phyloP scores from a whole-genome alignment of 1,140 invertebrate genomes.

The Aphis gossypii region DNA sequence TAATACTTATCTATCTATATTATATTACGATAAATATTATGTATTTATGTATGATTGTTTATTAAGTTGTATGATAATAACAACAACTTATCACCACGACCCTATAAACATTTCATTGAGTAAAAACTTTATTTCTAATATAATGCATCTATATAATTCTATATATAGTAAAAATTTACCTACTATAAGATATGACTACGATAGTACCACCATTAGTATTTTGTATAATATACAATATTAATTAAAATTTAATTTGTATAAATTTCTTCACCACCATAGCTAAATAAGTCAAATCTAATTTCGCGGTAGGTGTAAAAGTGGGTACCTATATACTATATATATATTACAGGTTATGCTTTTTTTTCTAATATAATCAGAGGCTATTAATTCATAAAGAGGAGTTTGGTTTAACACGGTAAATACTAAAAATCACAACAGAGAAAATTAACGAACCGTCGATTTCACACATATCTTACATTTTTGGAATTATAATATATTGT shows the following conservation, averaged over 20 bases:
- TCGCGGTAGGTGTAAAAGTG: background rate
- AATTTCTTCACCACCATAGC: background rate
- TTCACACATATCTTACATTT: background rate
- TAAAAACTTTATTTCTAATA: background rate
- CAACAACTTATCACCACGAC: background rate
- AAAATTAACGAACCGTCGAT: background rate
- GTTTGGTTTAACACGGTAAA: background rate
- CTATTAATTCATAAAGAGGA: background rate
- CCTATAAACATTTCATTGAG: background rate
- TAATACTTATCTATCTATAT: background rate
- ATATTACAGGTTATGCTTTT: background rate
- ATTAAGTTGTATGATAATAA: background rate
- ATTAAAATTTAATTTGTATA: background rate
- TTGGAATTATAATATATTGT: background rate
- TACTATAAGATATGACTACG: background rate
- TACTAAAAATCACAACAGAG: background rate
- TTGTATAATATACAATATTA: no score
- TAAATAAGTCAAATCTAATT: background rate
- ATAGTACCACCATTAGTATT: no score
- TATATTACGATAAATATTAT: background rate
- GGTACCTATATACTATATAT: background rate
- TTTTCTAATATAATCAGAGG: background rate
- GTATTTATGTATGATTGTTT: background rate
- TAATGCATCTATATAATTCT: no score
- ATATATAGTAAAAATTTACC: no score